phyloP scores from a whole-genome alignment of 2,888 invertebrate species.

The Hartigia nigra region DNA sequence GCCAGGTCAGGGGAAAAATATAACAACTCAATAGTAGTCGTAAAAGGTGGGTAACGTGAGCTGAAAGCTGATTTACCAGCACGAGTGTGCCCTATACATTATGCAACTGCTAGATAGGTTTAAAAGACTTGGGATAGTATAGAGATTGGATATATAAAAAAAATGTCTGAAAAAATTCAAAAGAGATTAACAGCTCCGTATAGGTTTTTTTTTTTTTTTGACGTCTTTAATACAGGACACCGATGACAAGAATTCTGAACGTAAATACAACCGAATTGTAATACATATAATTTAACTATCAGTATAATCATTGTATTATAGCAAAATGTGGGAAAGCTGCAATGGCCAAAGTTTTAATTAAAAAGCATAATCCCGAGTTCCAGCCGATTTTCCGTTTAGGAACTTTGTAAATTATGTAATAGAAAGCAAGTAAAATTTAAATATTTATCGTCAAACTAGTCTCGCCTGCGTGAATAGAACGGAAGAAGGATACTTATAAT shows the following conservation, averaged over 20 bases:
- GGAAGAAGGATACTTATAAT: not conserved
- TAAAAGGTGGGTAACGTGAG: slow-evolving; percentile 6
- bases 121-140: not conserved
- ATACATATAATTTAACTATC: not conserved
- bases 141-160: not conserved
- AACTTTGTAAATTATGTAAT: not conserved
- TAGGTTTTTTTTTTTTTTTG: not conserved
- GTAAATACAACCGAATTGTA: not conserved
- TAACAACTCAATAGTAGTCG: slow-evolving; percentile 6
- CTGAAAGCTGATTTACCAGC: not conserved
- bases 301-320: not conserved
- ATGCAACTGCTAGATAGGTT: not conserved
- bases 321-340: not conserved
- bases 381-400: not conserved
- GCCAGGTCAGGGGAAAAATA: not conserved
- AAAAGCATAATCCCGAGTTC: not conserved
- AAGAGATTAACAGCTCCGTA: not conserved
- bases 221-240: not conserved
- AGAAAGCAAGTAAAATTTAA: not conserved
- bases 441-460: not conserved
- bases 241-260: not conserved
- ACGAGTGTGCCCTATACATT: not conserved
- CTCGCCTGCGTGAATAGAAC: not conserved
- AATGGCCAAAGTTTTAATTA: not conserved
- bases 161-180: not conserved